Percentiles rank a stretch among this genome's conserved stretches.
phyloP scores from a whole-genome alignment of 2,888 invertebrate genomes.

The Eristalinus sepulchralis region DNA sequence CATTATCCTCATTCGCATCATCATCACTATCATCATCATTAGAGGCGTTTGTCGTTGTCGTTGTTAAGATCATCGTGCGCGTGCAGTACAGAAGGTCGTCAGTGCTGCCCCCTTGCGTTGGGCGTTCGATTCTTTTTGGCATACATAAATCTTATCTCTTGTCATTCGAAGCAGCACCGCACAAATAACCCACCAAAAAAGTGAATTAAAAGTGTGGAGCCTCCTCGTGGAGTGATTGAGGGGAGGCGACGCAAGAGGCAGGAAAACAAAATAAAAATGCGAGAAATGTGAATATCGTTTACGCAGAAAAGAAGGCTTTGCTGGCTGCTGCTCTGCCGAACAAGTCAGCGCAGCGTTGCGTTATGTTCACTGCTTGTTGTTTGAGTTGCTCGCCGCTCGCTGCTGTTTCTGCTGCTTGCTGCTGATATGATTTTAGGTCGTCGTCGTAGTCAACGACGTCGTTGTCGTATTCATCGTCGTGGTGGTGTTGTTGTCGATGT shows the following conservation, averaged over 20 bases:
- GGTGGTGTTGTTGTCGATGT: neutral
- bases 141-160: conserved; percentile 70
- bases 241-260: conserved; percentile 2
- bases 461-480: conserved; percentile 11
- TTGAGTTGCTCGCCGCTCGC: conserved; percentile 19
- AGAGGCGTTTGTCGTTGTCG: neutral
- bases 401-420: conserved; percentile 50
- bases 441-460: conserved; percentile 22
- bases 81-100: conserved; percentile 64
- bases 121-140: conserved; percentile 62
- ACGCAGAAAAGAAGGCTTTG: conserved; percentile 31
- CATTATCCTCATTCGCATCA: conserved; percentile 18
- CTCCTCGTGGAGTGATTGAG: neutral
- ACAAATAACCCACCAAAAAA: conserved; percentile 49
- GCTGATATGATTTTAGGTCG: conserved; percentile 68
- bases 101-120: conserved; percentile 66
- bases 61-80: conserved; percentile 62
- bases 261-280: conserved; percentile 42
- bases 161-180: conserved; percentile 63
- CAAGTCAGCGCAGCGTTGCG: conserved; percentile 24
- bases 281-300: conserved; percentile 55
- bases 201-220: conserved; percentile 52
- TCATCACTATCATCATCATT: conserved; percentile 29
- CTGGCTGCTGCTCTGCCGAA: conserved; percentile 20
- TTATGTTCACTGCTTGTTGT: conserved; percentile 36